phyloP scores from a whole-genome alignment of 2,113 vertebrate genomes.

The Grammomys surdaster region DNA sequence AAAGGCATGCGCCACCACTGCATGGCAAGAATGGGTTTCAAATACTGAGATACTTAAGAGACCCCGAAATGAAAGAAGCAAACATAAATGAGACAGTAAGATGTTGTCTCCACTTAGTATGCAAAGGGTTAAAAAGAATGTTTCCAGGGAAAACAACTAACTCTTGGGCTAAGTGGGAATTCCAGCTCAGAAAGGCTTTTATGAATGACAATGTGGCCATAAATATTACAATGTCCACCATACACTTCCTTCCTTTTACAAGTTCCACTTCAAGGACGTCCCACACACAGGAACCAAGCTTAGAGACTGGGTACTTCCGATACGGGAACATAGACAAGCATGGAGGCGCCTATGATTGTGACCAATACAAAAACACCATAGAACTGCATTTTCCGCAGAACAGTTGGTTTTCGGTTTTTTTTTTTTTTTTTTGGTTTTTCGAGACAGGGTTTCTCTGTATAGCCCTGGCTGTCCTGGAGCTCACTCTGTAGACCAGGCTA shows the following conservation, averaged over 20 bases:
- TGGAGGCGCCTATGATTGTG: rapidly evolving
- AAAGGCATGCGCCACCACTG: no score
- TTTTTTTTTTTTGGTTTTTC: no score
- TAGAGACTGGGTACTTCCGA: background rate
- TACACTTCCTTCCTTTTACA: background rate
- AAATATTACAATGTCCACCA: background rate
- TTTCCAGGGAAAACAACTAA: background rate
- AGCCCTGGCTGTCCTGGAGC: no score
- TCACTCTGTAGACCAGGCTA: no score
- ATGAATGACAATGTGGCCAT: background rate
- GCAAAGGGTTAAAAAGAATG: rapidly evolving
- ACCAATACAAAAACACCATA: background rate
- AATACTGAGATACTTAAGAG: background rate
- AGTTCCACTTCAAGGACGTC: background rate
- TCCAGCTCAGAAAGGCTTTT: background rate
- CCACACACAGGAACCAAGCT: rapidly evolving
- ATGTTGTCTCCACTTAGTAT: rapidly evolving
- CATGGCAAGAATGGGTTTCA: background rate
- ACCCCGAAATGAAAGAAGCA: background rate
- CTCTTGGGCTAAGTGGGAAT: background rate
- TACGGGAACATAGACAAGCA: background rate
- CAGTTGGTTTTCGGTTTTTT: no score
- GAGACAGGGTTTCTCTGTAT: no score
- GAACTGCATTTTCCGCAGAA: rapidly evolving
- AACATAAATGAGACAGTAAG: background rate